Evolutionary conservation across 2,113 vertebrate genomes (phyloP).

Genomic region (Xenus cinereus): DNA sequence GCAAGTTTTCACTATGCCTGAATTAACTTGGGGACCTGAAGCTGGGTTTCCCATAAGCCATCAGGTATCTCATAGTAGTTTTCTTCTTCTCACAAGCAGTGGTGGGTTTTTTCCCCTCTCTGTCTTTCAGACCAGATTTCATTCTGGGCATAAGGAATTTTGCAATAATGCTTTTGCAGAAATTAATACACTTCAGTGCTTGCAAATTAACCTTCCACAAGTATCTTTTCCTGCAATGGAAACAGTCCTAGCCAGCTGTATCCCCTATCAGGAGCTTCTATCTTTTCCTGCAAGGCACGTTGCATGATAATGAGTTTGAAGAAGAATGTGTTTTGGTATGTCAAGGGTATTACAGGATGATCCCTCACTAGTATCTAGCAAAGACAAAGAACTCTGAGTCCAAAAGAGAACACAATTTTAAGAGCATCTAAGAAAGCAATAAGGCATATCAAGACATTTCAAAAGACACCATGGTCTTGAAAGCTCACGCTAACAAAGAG

Average conservation of each 20-base stretch:
- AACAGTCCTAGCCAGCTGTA: neutral
- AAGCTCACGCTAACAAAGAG: neutral
- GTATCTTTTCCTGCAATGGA: neutral
- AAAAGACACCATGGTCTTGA: neutral
- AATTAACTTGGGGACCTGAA: neutral
- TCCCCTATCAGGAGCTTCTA: neutral
- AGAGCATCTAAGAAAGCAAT: neutral
- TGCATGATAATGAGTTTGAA: neutral
- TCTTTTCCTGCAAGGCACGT: neutral
- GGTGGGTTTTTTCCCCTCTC: neutral
- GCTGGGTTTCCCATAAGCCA: neutral
- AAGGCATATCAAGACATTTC: neutral
- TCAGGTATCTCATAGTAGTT: neutral
- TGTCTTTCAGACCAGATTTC: neutral
- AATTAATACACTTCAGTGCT: neutral
- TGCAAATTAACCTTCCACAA: neutral
- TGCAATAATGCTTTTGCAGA: neutral
- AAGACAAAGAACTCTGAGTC: neutral
- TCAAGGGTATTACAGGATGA: neutral
- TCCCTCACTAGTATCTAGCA: neutral
- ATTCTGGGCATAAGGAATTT: neutral
- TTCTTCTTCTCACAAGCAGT: neutral
- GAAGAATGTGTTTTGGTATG: neutral
- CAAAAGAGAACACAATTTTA: neutral
- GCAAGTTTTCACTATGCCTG: neutral